Evolutionary conservation across 2,797 vertebrate species (phyloP).

Genomic region (Sorex maritimensis): DNA sequence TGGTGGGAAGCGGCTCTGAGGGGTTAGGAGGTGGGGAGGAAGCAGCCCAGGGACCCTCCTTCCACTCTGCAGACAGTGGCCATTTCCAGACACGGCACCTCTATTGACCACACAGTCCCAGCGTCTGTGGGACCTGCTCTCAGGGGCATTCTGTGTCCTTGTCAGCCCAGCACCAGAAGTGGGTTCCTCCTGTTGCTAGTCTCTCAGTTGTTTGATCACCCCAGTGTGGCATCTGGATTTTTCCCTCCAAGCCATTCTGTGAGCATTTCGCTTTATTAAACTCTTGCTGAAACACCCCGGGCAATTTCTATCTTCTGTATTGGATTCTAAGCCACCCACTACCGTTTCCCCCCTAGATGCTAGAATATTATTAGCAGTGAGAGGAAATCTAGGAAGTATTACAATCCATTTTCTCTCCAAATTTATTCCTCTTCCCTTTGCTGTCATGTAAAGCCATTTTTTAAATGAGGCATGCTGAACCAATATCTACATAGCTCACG

Average conservation of each 20-base stretch:
- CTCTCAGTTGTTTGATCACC: neutral
- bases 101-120: too few relatives aligned
- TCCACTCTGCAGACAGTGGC: neutral
- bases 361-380: neutral
- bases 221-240: neutral
- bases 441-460: neutral
- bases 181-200: neutral
- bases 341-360: too few relatives aligned
- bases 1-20: neutral
- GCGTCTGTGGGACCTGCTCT: too few relatives aligned
- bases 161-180: too few relatives aligned
- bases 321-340: neutral
- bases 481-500: conserved; percentile 1
- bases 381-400: neutral
- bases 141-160: too few relatives aligned
- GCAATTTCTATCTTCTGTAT: neutral
- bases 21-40: neutral
- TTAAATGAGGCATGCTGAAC: neutral
- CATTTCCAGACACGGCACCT: neutral
- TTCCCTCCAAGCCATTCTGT: neutral
- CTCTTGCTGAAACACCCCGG: neutral
- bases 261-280: neutral
- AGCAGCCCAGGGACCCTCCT: neutral
- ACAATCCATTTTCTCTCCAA: neutral
- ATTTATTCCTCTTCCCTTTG: conserved; percentile 24